These are phyloP conservation scores for Steatornis caripensis DNA, from an alignment of 2,113 vertebrate species.

Conservation along the genomic window DNA sequence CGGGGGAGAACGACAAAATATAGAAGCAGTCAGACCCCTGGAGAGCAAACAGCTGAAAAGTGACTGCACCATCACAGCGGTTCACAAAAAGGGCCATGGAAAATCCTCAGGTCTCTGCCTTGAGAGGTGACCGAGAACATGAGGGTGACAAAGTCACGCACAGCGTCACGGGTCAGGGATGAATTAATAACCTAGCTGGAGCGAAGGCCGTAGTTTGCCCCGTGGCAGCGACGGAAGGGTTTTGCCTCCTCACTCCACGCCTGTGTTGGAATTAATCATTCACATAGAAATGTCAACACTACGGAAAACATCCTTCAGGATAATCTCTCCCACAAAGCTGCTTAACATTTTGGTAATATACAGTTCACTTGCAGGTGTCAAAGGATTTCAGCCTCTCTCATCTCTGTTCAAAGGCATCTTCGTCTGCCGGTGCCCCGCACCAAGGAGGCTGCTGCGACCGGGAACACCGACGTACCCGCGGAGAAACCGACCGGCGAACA, in stretches of 20 bases:
- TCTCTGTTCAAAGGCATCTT: not conserved
- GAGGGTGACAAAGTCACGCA: not conserved
- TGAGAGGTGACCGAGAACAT: not conserved
- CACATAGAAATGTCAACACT: constrained; percentile 5
- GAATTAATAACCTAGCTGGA: not conserved
- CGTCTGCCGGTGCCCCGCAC: not conserved
- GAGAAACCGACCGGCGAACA: rapidly evolving
- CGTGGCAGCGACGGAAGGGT: not conserved
- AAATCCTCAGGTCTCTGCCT: not conserved
- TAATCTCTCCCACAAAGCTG: constrained; percentile 43
- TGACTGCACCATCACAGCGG: not conserved
- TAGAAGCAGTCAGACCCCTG: not conserved
- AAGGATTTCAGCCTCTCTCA: not conserved
- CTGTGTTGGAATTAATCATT: not conserved
- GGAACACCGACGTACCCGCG: rapidly evolving
- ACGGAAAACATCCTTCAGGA: not conserved
- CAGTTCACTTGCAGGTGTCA: constrained; percentile 3
- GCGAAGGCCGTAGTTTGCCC: not conserved
- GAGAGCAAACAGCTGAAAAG: not conserved
- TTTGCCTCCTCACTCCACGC: not conserved
- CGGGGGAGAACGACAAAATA: not conserved
- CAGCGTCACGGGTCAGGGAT: not conserved
- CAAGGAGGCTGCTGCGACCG: not conserved
- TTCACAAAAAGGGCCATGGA: not conserved
- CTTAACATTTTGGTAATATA: not conserved